Conservation (phyloP, 2,113 vertebrate genomes). For the Orientallactaga bullata region DNA sequence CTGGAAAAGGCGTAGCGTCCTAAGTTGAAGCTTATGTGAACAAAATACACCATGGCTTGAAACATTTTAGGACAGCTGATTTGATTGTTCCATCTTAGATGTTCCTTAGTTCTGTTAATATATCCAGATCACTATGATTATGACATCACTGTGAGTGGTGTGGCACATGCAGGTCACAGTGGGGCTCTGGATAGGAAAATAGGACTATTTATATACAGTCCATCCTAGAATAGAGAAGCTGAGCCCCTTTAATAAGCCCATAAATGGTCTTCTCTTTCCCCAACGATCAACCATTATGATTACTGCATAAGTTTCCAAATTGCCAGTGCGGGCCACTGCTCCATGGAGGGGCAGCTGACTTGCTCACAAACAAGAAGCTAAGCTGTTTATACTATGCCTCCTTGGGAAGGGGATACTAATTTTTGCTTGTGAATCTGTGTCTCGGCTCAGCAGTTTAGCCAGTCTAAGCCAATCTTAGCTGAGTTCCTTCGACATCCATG, state of each 20-base stretch:
- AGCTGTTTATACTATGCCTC: no score
- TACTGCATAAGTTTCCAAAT: not conserved
- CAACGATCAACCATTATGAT: not conserved
- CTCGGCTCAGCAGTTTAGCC: not conserved
- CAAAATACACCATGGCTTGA: not conserved
- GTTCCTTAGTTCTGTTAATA: not conserved
- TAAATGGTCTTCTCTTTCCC: not conserved
- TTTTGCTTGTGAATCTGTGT: conserved; percentile 1
- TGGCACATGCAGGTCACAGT: not conserved
- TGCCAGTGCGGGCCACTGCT: not conserved
- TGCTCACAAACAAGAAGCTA: not conserved
- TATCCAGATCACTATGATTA: not conserved
- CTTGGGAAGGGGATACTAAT: not conserved
- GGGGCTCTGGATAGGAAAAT: not conserved
- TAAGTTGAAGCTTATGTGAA: conserved; percentile 42
- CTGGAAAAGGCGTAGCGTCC: not conserved
- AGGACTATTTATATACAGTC: not conserved
- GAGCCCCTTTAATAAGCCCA: not conserved
- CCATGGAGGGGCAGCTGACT: not conserved
- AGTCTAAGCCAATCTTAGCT: not conserved
- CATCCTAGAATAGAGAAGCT: not conserved
- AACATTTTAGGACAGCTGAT: not conserved
- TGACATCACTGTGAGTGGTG: not conserved
- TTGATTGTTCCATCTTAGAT: conserved; percentile 32
- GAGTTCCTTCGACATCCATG: not conserved